These are phyloP conservation scores for Hiodon tergisus DNA, from an alignment of 2,113 vertebrate genomes.

Conservation along the genomic window DNA sequence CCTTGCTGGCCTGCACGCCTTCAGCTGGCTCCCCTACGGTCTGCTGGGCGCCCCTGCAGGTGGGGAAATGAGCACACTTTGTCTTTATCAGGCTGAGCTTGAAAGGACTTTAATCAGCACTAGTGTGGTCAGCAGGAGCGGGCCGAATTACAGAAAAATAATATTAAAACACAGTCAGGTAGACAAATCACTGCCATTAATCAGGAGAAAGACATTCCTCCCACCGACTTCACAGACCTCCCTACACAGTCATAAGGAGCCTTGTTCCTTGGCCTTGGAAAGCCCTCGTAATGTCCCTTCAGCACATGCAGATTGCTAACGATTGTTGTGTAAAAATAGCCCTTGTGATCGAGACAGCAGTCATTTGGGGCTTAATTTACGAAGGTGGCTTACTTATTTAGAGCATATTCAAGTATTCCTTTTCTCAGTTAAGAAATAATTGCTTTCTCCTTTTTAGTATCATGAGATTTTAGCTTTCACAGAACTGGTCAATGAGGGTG, in stretches of 20 bases:
- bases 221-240: neutral
- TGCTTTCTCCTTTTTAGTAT: neutral
- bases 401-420: conserved; percentile 11
- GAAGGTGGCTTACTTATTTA: conserved; percentile 12
- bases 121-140: conserved; percentile 13
- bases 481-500: conserved; percentile 3
- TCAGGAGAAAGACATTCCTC: conserved; percentile 14
- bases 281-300: neutral
- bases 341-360: neutral
- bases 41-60: neutral
- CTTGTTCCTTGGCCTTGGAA: neutral
- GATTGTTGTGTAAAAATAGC: neutral
- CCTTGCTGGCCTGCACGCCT: neutral
- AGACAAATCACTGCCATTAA: conserved; percentile 34
- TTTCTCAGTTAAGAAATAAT: conserved; percentile 10
- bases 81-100: conserved; percentile 13
- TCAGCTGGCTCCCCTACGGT: neutral
- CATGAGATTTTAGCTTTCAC: neutral
- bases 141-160: conserved; percentile 29
- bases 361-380: conserved; percentile 1
- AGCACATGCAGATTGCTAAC: too few relatives aligned
- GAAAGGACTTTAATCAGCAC: conserved; percentile 22
- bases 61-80: conserved; percentile 24
- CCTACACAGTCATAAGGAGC: neutral
- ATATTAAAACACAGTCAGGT: conserved; percentile 32